Percentiles rank a stretch among this genome's conserved stretches.
phyloP scores from a whole-genome alignment of 2,113 vertebrate species.

The Uropsilus gracilis region DNA sequence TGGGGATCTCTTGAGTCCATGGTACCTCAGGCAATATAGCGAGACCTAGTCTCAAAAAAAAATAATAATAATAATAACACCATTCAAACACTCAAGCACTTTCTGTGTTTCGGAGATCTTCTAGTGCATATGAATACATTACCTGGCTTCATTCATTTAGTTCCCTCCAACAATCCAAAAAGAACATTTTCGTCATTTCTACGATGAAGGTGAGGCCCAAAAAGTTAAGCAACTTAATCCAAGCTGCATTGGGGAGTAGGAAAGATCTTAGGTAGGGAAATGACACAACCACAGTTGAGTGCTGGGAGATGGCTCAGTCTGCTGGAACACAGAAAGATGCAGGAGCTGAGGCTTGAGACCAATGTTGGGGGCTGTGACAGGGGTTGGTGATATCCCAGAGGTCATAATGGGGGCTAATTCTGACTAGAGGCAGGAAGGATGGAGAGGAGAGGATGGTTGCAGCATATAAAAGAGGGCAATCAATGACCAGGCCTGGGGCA shows the following conservation, averaged over 20 bases:
- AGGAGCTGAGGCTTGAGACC: not conserved
- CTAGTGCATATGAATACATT: not conserved
- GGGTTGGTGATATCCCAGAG: not conserved
- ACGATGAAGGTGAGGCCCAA: not conserved
- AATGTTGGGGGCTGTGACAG: not conserved
- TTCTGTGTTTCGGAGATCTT: not conserved
- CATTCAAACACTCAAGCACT: not conserved
- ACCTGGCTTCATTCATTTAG: not conserved
- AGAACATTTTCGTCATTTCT: not conserved
- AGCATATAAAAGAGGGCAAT: not conserved
- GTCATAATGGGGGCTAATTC: not conserved
- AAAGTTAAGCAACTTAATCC: constrained; percentile 34
- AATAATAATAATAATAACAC: too few relatives aligned
- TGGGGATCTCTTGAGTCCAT: too few relatives aligned
- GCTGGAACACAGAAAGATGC: not conserved
- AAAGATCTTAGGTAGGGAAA: not conserved
- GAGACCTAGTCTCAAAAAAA: too few relatives aligned
- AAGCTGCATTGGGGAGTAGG: not conserved
- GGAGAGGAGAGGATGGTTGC: not conserved
- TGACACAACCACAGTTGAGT: not conserved
- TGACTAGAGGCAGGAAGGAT: not conserved
- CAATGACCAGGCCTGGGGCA: not conserved
- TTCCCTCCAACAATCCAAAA: not conserved
- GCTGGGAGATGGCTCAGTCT: not conserved
- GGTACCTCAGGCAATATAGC: too few relatives aligned